Percentiles rank a stretch among this genome's conserved stretches.
Evolutionary conservation across 2,797 vertebrate genomes (phyloP).

Genomic region (Botia almorhae): DNA sequence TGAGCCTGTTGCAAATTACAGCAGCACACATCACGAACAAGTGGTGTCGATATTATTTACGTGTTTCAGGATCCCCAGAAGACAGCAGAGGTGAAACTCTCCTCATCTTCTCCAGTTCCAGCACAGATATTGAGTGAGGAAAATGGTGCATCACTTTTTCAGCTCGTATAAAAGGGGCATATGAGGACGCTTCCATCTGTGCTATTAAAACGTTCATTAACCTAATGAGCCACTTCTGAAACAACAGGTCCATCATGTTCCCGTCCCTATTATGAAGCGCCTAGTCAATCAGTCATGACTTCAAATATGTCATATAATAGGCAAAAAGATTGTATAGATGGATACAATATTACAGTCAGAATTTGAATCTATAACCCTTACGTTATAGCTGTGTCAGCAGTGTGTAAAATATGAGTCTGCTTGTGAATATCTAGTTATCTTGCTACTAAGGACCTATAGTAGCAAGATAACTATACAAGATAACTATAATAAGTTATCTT

Average conservation of each 20-base stretch:
- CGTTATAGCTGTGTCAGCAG: too few relatives aligned
- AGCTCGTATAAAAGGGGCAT: constrained; percentile 7
- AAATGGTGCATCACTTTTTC: constrained; percentile 34
- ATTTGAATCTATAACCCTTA: too few relatives aligned
- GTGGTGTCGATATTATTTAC: constrained; percentile 34
- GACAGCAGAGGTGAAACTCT: constrained; percentile 49
- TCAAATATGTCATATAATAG: neutral
- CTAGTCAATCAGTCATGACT: neutral
- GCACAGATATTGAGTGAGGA: constrained; percentile 21
- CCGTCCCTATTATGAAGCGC: constrained; percentile 16
- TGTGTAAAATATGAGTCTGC: too few relatives aligned
- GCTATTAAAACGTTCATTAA: constrained; percentile 61
- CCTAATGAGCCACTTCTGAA: constrained; percentile 40
- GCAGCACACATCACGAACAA: constrained; percentile 32
- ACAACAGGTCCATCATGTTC: constrained; percentile 3
- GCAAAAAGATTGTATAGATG: neutral
- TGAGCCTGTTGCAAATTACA: constrained; percentile 49
- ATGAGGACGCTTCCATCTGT: constrained; percentile 22
- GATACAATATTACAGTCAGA: too few relatives aligned
- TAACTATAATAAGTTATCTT: too few relatives aligned
- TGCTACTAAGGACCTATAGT: too few relatives aligned
- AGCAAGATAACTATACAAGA: too few relatives aligned
- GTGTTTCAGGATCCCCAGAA: constrained; percentile 19
- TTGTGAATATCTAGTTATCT: too few relatives aligned
- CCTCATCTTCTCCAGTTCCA: constrained; percentile 24